Evolutionary conservation across 2,888 invertebrate species (phyloP).

Genomic region (Chrysolina haemoptera): DNA sequence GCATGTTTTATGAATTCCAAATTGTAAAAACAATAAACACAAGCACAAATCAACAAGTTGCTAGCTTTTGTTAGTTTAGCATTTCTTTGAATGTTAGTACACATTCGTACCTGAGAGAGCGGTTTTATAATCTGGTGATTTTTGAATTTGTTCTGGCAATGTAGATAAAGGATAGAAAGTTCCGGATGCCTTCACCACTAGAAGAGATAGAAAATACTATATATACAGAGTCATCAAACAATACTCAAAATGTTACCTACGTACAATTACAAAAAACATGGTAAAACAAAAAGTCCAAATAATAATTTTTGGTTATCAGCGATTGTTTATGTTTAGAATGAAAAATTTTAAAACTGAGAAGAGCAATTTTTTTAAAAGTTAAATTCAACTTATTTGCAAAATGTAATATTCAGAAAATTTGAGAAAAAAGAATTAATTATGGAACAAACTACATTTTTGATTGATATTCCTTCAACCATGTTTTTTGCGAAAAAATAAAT

Average conservation of each 20-base stretch:
- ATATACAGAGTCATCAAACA: conserved; percentile 50
- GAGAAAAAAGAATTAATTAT: too few relatives aligned
- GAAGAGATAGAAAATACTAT: conserved; percentile 69
- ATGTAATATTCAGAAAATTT: too few relatives aligned
- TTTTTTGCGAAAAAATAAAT: conserved; percentile 3
- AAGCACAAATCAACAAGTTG: neutral
- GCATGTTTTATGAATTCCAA: neutral
- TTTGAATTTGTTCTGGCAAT: conserved; percentile 72
- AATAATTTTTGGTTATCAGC: too few relatives aligned
- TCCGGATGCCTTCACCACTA: conserved; percentile 94
- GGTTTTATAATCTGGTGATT: conserved; percentile 73
- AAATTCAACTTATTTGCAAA: too few relatives aligned
- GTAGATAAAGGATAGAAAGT: conserved; percentile 89
- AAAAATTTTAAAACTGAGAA: too few relatives aligned
- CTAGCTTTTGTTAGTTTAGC: conserved; percentile 25
- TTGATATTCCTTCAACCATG: neutral
- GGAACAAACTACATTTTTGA: too few relatives aligned
- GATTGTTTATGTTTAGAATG: too few relatives aligned
- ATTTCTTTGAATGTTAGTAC: conserved; percentile 55
- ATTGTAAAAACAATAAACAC: neutral
- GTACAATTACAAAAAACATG: conserved; percentile 44
- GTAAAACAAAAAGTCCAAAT: neutral
- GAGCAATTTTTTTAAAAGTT: too few relatives aligned
- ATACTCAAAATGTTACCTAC: conserved; percentile 13
- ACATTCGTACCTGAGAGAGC: conserved; percentile 71